Evolutionary conservation across 2,797 vertebrate species (phyloP).

Genomic region (Cirrhinus molitorella): DNA sequence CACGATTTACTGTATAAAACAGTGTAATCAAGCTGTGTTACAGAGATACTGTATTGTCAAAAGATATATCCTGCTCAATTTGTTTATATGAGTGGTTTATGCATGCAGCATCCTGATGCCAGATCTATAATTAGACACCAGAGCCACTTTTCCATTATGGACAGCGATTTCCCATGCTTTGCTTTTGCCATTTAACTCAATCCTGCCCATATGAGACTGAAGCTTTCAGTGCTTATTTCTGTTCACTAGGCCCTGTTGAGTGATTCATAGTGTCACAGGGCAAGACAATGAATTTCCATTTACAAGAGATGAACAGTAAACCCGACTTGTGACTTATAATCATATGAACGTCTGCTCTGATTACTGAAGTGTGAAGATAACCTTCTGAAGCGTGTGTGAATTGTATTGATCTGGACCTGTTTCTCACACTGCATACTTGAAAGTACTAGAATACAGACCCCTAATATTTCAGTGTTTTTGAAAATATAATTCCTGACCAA

Average conservation of each 20-base stretch:
- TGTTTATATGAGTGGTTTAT: slow-evolving; percentile 9
- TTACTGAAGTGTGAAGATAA: background rate
- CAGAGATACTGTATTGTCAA: background rate
- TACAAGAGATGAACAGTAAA: slow-evolving; percentile 29
- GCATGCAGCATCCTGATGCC: background rate
- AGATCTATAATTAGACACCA: slow-evolving; percentile 29
- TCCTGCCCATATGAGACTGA: slow-evolving; percentile 23
- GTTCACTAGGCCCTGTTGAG: background rate
- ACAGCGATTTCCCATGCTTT: slow-evolving; percentile 10
- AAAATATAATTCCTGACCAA: background rate
- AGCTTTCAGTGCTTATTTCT: background rate
- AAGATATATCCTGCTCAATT: slow-evolving; percentile 3
- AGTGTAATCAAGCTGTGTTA: background rate
- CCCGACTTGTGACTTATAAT: background rate
- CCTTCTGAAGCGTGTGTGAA: background rate
- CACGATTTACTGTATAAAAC: background rate
- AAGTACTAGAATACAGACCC: background rate
- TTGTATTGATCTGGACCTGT: background rate
- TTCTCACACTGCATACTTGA: background rate
- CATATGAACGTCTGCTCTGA: background rate
- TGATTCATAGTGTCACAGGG: slow-evolving; percentile 10
- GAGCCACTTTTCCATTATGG: slow-evolving; percentile 6
- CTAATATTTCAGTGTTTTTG: too few species aligned
- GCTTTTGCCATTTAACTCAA: slow-evolving; percentile 5
- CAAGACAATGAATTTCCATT: slow-evolving; percentile 31